A percentile compares a stretch with the other conserved stretches of the same genome.
Evolutionary conservation across 2,113 vertebrate species (phyloP).

Genomic region (Xenopus laevis): DNA sequence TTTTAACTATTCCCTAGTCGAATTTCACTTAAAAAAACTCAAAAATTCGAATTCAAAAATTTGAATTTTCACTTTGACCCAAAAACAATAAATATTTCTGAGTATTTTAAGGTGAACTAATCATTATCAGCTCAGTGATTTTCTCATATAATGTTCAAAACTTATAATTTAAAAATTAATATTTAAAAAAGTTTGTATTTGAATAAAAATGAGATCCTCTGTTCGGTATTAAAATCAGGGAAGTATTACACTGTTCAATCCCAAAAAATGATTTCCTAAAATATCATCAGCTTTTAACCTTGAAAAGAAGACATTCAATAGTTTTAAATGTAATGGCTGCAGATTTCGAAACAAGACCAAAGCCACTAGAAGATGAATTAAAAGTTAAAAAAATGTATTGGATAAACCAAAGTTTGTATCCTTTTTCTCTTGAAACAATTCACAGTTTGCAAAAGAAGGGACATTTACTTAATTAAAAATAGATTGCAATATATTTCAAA

Average conservation of each 20-base stretch:
- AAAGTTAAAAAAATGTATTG: neutral
- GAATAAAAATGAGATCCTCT: slow-evolving; percentile 30
- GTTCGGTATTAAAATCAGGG: slow-evolving; percentile 11
- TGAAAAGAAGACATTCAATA: slow-evolving; percentile 32
- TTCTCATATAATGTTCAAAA: slow-evolving; percentile 15
- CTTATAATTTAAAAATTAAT: too few relatives aligned
- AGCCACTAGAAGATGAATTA: slow-evolving; percentile 4
- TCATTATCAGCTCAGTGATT: slow-evolving; percentile 24
- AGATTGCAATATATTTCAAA: slow-evolving; percentile 82
- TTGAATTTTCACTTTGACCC: too few relatives aligned
- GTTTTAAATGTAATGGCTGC: neutral
- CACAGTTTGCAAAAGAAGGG: slow-evolving; percentile 79
- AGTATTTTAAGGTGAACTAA: slow-evolving; percentile 11
- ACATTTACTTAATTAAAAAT: slow-evolving; percentile 95
- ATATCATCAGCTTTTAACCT: slow-evolving; percentile 36
- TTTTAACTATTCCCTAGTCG: too few relatives aligned
- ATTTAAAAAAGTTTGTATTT: slow-evolving; percentile 26
- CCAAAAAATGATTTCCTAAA: slow-evolving; percentile 14
- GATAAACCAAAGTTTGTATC: neutral
- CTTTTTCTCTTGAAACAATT: slow-evolving; percentile 55
- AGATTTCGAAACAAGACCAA: slow-evolving; percentile 1
- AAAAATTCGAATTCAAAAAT: too few relatives aligned
- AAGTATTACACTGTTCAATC: neutral
- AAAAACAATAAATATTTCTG: too few relatives aligned
- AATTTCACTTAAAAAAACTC: too few relatives aligned